A percentile compares a stretch with the other conserved stretches of the same genome.
Evolutionary conservation across 53 echinoderm and acorn worm genomes (phyloP).

Genomic region (Zoroaster sp.): DNA sequence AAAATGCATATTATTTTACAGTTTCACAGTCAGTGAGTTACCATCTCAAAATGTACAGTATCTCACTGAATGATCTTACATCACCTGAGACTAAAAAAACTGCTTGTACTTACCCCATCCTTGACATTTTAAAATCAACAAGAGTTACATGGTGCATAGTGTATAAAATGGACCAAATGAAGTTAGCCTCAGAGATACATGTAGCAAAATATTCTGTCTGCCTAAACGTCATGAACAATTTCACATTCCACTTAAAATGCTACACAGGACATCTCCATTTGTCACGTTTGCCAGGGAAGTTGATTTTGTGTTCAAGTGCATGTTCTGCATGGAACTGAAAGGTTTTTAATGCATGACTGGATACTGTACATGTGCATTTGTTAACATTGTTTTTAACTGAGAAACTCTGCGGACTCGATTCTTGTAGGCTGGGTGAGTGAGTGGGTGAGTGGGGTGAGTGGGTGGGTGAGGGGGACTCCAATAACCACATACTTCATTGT

Average conservation of each 20-base stretch:
- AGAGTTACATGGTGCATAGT: too few species aligned
- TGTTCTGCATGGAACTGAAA: background rate
- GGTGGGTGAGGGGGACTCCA: too few species aligned
- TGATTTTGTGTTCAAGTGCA: background rate
- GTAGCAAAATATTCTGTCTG: background rate
- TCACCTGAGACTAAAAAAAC: background rate
- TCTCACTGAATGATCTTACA: background rate
- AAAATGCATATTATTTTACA: too few species aligned
- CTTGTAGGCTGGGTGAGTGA: too few species aligned
- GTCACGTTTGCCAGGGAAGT: too few species aligned
- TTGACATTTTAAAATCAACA: slow-evolving; percentile 29
- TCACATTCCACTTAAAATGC: slow-evolving; percentile 5
- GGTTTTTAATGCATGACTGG: background rate
- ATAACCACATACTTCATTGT: too few species aligned
- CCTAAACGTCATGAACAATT: background rate
- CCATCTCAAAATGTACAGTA: too few species aligned
- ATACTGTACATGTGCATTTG: background rate
- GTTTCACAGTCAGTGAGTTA: too few species aligned
- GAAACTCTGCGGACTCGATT: too few species aligned
- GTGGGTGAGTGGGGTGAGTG: too few species aligned
- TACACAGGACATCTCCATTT: background rate
- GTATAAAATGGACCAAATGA: slow-evolving; percentile 4
- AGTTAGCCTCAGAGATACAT: background rate
- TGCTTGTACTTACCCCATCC: background rate
- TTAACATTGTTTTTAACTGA: background rate